Conservation (phyloP, 2,888 invertebrate species). For the Metacarcinus magister region DNA sequence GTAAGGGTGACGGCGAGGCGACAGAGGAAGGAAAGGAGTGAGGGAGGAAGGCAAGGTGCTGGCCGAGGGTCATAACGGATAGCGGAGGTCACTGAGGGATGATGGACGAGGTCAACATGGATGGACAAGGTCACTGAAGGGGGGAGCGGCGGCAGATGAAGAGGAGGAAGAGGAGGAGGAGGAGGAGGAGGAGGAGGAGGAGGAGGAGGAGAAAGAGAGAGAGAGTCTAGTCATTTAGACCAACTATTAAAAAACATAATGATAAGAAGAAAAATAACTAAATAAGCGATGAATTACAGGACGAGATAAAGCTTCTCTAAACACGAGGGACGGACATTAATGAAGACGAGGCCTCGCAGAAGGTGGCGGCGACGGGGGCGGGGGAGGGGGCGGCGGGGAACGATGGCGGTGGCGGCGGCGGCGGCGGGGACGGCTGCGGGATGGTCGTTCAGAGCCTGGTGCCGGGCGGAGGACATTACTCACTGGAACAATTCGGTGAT, state of each 20-base stretch:
- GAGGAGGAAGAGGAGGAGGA: background rate
- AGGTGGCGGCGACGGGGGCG: background rate
- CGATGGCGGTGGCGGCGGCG: background rate
- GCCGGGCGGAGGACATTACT: constrained; percentile 26
- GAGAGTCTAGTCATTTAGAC: background rate
- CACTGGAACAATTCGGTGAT: constrained; percentile 44
- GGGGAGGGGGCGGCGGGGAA: background rate
- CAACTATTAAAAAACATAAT: background rate
- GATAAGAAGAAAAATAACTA: background rate
- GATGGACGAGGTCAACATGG: constrained; percentile 26
- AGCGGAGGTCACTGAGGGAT: constrained; percentile 29
- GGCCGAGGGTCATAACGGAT: background rate
- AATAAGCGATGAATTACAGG: background rate
- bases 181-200: background rate
- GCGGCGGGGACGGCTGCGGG: background rate
- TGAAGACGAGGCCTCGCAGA: background rate
- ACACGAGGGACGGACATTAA: background rate
- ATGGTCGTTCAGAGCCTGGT: background rate
- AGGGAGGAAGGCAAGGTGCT: background rate
- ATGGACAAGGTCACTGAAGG: constrained; percentile 2
- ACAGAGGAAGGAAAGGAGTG: background rate
- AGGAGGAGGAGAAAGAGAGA: background rate
- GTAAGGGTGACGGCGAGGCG: background rate
- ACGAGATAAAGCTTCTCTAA: background rate
- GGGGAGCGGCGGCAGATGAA: background rate